phyloP scores from a whole-genome alignment of 2,797 vertebrate genomes.

The Chanos chanos region DNA sequence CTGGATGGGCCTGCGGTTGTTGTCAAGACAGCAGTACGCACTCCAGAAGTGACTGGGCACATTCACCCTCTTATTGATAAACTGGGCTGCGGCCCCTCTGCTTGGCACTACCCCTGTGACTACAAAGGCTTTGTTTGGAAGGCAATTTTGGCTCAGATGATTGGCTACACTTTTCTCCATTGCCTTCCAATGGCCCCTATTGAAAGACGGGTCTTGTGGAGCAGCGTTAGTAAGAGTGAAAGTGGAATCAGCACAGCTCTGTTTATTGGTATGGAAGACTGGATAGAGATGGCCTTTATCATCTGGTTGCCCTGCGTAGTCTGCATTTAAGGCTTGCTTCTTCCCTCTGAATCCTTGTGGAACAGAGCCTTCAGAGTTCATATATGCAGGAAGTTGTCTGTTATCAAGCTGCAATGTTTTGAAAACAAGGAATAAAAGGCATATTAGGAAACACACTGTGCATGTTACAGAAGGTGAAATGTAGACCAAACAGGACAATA shows the following conservation, averaged over 20 bases:
- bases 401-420: conserved; percentile 1
- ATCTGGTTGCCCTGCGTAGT: neutral
- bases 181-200: neutral
- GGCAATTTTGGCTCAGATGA: rapidly evolving
- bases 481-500: too few relatives aligned
- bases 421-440: neutral
- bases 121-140: neutral
- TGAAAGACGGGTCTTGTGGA: neutral
- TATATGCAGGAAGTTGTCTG: rapidly evolving
- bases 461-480: too few relatives aligned
- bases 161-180: neutral
- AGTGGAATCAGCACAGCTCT: neutral
- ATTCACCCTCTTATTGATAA: neutral
- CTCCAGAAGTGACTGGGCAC: conserved; percentile 21
- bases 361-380: too few relatives aligned
- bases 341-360: rapidly evolving
- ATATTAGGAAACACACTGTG: neutral
- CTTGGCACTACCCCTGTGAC: conserved; percentile 15
- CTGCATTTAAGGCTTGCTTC: neutral
- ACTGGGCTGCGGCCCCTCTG: rapidly evolving
- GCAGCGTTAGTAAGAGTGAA: conserved; percentile 40
- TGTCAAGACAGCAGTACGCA: conserved; percentile 18
- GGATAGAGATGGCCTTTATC: conserved; percentile 25
- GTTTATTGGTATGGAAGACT: neutral
- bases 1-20: too few relatives aligned